phyloP scores from a whole-genome alignment of 2,888 invertebrate species.

The Seira sanloemensis region DNA sequence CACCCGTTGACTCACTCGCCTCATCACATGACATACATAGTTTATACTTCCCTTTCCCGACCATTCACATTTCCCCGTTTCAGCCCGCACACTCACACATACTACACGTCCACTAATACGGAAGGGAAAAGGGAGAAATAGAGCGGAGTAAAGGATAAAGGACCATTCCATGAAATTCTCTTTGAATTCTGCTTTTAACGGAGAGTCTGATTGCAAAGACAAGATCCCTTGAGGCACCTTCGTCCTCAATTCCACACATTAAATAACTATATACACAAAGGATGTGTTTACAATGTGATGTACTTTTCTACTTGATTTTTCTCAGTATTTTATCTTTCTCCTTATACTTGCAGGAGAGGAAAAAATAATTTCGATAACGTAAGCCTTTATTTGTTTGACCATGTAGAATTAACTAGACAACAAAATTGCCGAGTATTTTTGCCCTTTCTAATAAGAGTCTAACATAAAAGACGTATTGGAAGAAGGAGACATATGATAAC shows the following conservation, averaged over 20 bases:
- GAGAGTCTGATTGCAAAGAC: constrained; percentile 55
- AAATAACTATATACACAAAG: background rate
- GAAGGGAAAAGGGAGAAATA: constrained; percentile 26
- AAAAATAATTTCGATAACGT: background rate
- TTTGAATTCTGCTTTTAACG: constrained; percentile 40
- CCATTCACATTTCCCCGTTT: background rate
- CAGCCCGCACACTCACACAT: constrained; percentile 1
- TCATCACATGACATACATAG: background rate
- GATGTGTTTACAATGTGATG: background rate
- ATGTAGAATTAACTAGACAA: background rate
- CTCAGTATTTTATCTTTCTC: background rate
- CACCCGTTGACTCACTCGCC: background rate
- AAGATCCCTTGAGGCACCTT: constrained; percentile 53
- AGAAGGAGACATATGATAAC: background rate
- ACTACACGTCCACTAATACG: background rate
- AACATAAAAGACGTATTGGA: no score
- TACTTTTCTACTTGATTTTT: background rate
- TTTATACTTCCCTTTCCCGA: constrained; percentile 5
- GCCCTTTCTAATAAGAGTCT: no score
- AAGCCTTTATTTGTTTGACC: background rate
- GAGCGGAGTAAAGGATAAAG: constrained; percentile 49
- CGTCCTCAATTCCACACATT: constrained; percentile 37
- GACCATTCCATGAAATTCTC: constrained; percentile 25
- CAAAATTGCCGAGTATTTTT: no score
- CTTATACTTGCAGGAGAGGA: background rate